Percentiles rank a stretch among this genome's conserved stretches.
phyloP scores from a whole-genome alignment of 2,797 vertebrate genomes.

The Erethizon dorsatum region DNA sequence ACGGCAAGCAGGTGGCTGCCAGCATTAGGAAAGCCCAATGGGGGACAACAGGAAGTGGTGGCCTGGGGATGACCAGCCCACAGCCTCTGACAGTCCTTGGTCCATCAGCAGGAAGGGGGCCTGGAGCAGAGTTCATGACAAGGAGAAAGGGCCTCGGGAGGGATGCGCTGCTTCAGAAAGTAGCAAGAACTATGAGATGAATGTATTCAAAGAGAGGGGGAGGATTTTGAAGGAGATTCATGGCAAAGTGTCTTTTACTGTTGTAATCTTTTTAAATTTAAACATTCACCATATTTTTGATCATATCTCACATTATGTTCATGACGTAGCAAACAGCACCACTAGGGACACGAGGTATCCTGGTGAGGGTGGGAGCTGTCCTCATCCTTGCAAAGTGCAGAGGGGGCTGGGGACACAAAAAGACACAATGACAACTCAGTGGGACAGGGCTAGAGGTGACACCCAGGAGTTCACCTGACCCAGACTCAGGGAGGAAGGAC shows the following conservation, averaged over 20 bases:
- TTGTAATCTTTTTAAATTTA: not conserved
- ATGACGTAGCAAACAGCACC: fast-evolving
- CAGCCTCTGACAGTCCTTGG: not conserved
- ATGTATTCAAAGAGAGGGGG: too few species aligned
- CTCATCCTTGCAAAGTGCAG: fast-evolving
- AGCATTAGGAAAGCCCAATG: not conserved
- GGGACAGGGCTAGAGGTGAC: fast-evolving
- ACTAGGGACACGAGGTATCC: fast-evolving
- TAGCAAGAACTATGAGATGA: not conserved
- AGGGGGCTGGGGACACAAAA: not conserved
- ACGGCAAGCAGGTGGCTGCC: not conserved
- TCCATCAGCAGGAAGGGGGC: not conserved
- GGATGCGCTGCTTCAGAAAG: not conserved
- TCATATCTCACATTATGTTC: fast-evolving
- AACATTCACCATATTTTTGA: not conserved
- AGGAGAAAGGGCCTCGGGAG: not conserved
- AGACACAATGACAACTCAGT: fast-evolving
- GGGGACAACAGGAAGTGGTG: not conserved
- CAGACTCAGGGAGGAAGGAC: not conserved
- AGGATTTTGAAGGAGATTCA: not conserved
- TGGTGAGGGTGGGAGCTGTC: fast-evolving
- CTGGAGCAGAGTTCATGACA: too few species aligned
- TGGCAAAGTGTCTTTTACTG: not conserved
- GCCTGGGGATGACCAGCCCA: not conserved
- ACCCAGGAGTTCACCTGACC: fast-evolving